phyloP scores from a whole-genome alignment of 1,140 invertebrate species.

The Anoplolepis gracilipes region DNA sequence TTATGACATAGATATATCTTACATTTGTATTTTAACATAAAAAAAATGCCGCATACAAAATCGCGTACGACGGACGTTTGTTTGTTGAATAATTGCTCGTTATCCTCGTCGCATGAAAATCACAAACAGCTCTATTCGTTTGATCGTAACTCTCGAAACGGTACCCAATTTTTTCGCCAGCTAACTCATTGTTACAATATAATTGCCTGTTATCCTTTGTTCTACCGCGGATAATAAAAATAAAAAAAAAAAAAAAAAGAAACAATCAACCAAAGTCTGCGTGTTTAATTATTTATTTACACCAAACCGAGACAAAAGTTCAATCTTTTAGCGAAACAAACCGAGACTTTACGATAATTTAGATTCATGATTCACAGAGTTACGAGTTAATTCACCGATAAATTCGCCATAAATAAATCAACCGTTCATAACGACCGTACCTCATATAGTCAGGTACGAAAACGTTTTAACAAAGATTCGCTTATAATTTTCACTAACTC shows the following conservation, averaged over 20 bases:
- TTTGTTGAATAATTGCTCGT: conserved; percentile 45
- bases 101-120: conserved; percentile 37
- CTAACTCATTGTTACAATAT: conserved; percentile 42
- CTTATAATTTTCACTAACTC: neutral
- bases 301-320: neutral
- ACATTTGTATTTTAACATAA: neutral
- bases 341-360: conserved; percentile 1
- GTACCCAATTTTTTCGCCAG: conserved; percentile 22
- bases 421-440: neutral
- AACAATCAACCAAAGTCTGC: neutral
- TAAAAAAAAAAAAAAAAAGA: too few species aligned
- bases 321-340: conserved; percentile 15
- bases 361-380: neutral
- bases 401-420: neutral
- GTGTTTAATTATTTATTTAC: conserved; percentile 37
- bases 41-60: neutral
- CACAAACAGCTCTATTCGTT: neutral
- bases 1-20: neutral
- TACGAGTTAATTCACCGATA: neutral
- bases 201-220: conserved; percentile 60
- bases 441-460: neutral
- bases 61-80: neutral
- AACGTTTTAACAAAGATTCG: neutral
- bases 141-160: conserved; percentile 30
- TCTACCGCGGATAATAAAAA: neutral